Conservation (phyloP, 2,113 vertebrate species). For the Chamaea fasciata region DNA sequence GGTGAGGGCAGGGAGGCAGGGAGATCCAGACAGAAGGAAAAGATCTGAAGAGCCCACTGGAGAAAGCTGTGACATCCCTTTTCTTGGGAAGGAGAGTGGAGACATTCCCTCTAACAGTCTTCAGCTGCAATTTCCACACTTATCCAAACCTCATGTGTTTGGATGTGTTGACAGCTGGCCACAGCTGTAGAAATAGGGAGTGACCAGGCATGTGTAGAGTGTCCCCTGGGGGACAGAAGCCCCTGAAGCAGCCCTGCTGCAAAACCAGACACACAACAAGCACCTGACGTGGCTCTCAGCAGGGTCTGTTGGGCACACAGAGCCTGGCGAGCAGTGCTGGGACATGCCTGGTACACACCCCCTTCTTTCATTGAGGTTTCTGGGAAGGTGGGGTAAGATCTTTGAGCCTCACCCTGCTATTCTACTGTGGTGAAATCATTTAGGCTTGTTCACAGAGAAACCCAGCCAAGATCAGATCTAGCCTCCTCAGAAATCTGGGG, state of each 20-base stretch:
- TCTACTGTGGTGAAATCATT: not conserved
- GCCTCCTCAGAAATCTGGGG: not conserved
- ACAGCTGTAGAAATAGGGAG: not conserved
- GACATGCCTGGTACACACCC: not conserved
- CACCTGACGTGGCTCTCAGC: rapidly evolving
- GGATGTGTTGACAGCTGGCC: not conserved
- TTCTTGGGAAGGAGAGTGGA: not conserved
- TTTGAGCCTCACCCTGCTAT: not conserved
- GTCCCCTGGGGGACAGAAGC: not conserved
- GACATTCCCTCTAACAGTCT: not conserved
- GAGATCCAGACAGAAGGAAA: not conserved
- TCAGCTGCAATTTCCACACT: not conserved
- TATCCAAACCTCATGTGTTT: not conserved
- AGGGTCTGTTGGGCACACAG: not conserved
- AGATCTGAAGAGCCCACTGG: not conserved
- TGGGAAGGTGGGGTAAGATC: not conserved
- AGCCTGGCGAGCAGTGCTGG: rapidly evolving
- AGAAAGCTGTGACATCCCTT: not conserved
- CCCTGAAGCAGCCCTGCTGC: not conserved
- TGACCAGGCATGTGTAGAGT: rapidly evolving
- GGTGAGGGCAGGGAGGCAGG: not conserved
- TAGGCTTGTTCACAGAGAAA: not conserved
- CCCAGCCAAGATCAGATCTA: not conserved
- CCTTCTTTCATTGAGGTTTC: not conserved
- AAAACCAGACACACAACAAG: not conserved